phyloP scores from a whole-genome alignment of 2,888 invertebrate species.

The Nasonovia ribisnigri region DNA sequence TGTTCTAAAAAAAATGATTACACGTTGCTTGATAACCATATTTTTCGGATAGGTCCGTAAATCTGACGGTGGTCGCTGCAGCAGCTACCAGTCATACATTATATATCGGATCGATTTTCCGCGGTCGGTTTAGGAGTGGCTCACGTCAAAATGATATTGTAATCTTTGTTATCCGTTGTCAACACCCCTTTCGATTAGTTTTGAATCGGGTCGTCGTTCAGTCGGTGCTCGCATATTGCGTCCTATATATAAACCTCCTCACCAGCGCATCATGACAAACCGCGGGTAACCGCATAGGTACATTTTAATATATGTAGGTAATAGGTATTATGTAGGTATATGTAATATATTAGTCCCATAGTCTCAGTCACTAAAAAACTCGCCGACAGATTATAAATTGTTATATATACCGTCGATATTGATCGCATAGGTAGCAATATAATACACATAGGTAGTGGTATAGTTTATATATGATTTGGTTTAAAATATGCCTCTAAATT shows the following conservation, averaged over 20 bases:
- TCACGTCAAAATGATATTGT: constrained; percentile 55
- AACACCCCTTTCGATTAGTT: constrained; percentile 51
- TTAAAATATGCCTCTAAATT: background rate
- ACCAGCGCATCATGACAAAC: no score
- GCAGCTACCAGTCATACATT: background rate
- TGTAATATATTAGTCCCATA: background rate
- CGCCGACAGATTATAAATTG: background rate
- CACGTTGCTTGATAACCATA: background rate
- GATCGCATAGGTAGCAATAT: background rate
- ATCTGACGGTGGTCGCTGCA: no score
- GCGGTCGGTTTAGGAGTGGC: constrained; percentile 44
- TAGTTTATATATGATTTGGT: background rate
- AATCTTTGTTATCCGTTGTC: constrained; percentile 61
- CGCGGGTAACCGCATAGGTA: background rate
- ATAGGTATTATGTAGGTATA: no score
- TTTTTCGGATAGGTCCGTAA: background rate
- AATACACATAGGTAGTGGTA: background rate
- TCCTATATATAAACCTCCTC: background rate
- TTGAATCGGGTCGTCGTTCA: background rate
- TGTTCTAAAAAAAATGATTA: constrained; percentile 47
- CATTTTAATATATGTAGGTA: background rate
- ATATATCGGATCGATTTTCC: background rate
- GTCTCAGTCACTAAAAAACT: background rate
- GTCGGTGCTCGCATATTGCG: background rate
- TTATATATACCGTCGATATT: background rate